Evolutionary conservation across 1,140 invertebrate species (phyloP).

Genomic region (Watersipora subatra): DNA sequence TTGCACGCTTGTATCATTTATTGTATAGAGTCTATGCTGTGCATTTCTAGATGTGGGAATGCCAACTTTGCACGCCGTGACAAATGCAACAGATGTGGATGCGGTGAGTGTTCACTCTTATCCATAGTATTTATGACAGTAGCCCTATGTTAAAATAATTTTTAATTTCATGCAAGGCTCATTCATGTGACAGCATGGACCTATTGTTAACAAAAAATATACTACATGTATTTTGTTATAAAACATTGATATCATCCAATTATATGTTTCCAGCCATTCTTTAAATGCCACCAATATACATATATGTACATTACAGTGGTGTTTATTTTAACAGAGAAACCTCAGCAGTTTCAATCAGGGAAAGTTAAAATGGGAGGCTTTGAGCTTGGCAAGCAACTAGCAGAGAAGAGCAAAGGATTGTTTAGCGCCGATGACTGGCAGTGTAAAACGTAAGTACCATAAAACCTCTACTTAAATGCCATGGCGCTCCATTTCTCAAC

Average conservation of each 20-base stretch:
- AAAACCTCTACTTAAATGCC: neutral
- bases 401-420: conserved; percentile 94
- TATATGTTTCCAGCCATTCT: neutral
- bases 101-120: conserved; percentile 40
- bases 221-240: neutral
- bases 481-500: too few species aligned
- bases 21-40: too few species aligned
- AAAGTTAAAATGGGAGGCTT: conserved; percentile 81
- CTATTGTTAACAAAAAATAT: conserved; percentile 1
- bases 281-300: neutral
- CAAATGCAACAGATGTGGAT: conserved; percentile 81
- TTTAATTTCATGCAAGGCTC: neutral
- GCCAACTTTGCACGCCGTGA: conserved; percentile 80
- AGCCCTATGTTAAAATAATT: neutral
- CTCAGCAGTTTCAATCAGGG: conserved; percentile 49
- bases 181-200: neutral
- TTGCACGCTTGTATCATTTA: too few species aligned
- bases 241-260: neutral
- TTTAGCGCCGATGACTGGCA: conserved; percentile 99
- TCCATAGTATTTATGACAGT: conserved; percentile 11
- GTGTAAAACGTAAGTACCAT: conserved; percentile 64
- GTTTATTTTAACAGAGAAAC: conserved; percentile 31
- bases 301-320: neutral
- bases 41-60: conserved; percentile 68
- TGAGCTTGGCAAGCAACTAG: conserved; percentile 92